Evolutionary conservation across 2,888 invertebrate species (phyloP).

Genomic region (Sphecodes monilicornis): DNA sequence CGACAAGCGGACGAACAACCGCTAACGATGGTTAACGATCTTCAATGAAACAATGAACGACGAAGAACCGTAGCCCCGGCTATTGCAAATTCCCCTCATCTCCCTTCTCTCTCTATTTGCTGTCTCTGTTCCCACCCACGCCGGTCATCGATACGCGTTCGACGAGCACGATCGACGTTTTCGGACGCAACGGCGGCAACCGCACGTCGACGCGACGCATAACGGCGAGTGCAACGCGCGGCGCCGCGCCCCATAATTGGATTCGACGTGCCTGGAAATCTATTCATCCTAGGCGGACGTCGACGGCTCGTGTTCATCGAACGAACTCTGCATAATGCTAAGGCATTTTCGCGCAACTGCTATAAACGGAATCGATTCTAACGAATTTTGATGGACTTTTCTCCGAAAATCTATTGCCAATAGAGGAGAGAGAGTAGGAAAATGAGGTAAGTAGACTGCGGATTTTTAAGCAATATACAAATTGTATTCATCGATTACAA

Average conservation of each 20-base stretch:
- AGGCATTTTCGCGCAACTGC: background rate
- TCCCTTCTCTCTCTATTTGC: background rate
- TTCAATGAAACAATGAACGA: slow-evolving; percentile 72
- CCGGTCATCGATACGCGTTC: background rate
- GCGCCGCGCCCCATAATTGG: slow-evolving; percentile 27
- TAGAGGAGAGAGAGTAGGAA: too few species aligned
- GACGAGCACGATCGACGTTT: slow-evolving; percentile 12
- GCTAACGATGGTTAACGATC: slow-evolving; percentile 76
- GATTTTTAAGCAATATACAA: too few species aligned
- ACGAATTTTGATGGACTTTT: too few species aligned
- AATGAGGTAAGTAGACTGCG: too few species aligned
- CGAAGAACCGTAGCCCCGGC: slow-evolving; percentile 18
- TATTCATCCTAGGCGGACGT: slow-evolving; percentile 9
- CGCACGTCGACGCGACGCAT: slow-evolving; percentile 6
- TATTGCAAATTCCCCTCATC: background rate
- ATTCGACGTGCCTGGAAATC: slow-evolving; percentile 16
- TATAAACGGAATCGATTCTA: background rate
- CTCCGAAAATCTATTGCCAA: too few species aligned
- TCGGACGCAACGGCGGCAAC: slow-evolving; percentile 8
- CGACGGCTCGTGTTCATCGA: slow-evolving; percentile 16
- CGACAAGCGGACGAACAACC: slow-evolving; percentile 70
- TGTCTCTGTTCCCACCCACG: background rate
- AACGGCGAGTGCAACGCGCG: background rate
- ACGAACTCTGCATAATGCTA: slow-evolving; percentile 11
- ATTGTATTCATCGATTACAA: too few species aligned